These are phyloP conservation scores for Eptatretus atami DNA, from an alignment of 2,797 vertebrate genomes.

Conservation along the genomic window DNA sequence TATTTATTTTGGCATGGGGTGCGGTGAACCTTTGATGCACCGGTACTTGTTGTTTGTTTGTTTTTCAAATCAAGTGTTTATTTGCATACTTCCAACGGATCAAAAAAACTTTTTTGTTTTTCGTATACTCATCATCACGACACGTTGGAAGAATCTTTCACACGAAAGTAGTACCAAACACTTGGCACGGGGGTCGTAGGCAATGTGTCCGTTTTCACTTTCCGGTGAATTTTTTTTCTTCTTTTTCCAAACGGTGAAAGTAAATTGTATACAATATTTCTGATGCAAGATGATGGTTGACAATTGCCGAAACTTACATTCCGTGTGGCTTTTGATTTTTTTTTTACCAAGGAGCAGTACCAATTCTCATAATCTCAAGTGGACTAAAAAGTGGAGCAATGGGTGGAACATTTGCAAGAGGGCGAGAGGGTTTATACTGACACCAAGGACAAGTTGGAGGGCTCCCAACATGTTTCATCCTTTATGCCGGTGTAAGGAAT, in stretches of 20 bases:
- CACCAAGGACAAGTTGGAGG: constrained; percentile 35
- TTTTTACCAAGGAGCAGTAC: constrained; percentile 19
- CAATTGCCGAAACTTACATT: neutral
- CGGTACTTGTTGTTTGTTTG: too few species aligned
- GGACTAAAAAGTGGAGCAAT: constrained; percentile 62
- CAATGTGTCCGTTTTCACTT: neutral
- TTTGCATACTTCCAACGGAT: too few species aligned
- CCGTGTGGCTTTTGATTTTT: neutral
- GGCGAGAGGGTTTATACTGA: constrained; percentile 42
- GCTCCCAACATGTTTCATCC: neutral
- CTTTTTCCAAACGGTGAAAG: neutral
- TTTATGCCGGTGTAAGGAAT: neutral
- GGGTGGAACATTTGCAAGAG: constrained; percentile 43
- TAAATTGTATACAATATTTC: neutral
- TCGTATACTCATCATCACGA: too few species aligned
- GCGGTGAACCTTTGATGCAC: too few species aligned
- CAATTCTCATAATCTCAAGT: constrained; percentile 29
- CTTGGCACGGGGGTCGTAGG: too few species aligned
- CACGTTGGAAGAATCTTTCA: too few species aligned
- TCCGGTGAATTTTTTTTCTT: neutral
- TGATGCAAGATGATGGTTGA: neutral
- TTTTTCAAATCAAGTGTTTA: too few species aligned
- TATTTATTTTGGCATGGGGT: too few species aligned
- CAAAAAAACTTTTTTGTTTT: too few species aligned
- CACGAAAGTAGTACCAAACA: too few species aligned